Evolutionary conservation across 2,888 invertebrate genomes (phyloP).

Genomic region (Ditylenchus weischeri): DNA sequence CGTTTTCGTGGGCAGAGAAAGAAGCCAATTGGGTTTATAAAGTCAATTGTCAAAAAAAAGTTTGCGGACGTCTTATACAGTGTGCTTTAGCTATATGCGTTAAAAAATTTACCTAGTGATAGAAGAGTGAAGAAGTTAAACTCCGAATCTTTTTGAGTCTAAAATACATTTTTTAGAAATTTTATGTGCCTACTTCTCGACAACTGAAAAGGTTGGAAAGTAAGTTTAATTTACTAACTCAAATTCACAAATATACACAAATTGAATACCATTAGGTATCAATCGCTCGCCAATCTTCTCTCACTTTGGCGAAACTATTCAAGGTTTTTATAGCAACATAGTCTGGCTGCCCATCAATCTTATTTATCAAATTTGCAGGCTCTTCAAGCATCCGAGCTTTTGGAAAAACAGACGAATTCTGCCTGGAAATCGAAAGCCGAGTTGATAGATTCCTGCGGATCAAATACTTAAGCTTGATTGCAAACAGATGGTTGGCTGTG

Average conservation of each 20-base stretch:
- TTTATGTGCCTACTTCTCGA: conserved; percentile 88
- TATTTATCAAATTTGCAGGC: conserved; percentile 36
- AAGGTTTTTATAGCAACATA: conserved; percentile 58
- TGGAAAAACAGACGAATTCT: conserved; percentile 34
- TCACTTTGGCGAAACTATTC: conserved; percentile 56
- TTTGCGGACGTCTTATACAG: too few relatives aligned
- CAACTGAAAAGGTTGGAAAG: conserved; percentile 64
- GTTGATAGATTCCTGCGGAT: conserved; percentile 32
- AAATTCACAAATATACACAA: conserved; percentile 68
- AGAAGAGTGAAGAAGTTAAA: too few relatives aligned
- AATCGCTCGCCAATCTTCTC: conserved; percentile 55
- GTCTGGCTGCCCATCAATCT: too few relatives aligned
- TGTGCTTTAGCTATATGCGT: too few relatives aligned
- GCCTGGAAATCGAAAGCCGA: conserved; percentile 17
- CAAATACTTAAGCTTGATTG: conserved; percentile 65
- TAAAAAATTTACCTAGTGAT: too few relatives aligned
- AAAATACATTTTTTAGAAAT: conserved; percentile 69
- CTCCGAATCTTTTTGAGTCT: too few relatives aligned
- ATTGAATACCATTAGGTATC: conserved; percentile 66
- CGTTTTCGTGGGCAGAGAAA: too few relatives aligned
- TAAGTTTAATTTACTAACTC: too few relatives aligned
- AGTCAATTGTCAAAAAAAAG: too few relatives aligned
- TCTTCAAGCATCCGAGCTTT: conserved; percentile 60
- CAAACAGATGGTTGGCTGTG: conserved; percentile 78
- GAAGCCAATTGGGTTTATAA: too few relatives aligned